A percentile compares a stretch with the other conserved stretches of the same genome.
phyloP scores from a whole-genome alignment of 2,888 invertebrate species.

The Lordiphosa fenestrarum region DNA sequence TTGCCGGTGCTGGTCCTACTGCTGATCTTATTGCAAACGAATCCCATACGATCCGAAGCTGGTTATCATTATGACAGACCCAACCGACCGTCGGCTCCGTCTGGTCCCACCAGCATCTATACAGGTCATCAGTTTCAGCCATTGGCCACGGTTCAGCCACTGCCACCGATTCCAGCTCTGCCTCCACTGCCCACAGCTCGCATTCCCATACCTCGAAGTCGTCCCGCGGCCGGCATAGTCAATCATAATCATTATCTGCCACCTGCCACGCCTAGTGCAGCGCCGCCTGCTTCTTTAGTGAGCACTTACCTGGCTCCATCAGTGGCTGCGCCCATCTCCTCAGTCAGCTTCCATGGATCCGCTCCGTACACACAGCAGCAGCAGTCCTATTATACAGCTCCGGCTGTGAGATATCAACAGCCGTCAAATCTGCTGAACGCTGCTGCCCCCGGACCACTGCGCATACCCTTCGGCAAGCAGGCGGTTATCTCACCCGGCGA shows the following conservation, averaged over 20 bases:
- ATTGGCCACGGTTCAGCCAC: constrained; percentile 67
- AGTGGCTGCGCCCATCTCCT: constrained; percentile 32
- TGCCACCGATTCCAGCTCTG: constrained; percentile 75
- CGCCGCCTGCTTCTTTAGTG: constrained; percentile 11
- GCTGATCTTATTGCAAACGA: constrained; percentile 21
- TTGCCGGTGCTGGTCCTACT: constrained; percentile 30
- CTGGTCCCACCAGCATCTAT: constrained; percentile 30
- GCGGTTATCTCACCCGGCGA: constrained; percentile 61
- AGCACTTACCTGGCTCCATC: constrained; percentile 37
- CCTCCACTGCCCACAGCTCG: constrained; percentile 70
- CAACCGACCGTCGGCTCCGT: constrained; percentile 36
- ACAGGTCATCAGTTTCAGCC: constrained; percentile 63
- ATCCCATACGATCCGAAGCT: constrained; percentile 19
- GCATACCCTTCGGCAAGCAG: constrained; percentile 71
- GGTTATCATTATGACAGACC: constrained; percentile 76
- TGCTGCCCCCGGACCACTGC: constrained; percentile 52
- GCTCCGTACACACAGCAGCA: constrained; percentile 12
- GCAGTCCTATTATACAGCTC: constrained; percentile 10
- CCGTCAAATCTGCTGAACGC: constrained; percentile 32
- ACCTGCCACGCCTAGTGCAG: constrained; percentile 11
- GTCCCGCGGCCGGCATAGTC: constrained; percentile 24
- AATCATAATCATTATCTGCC: constrained; percentile 48
- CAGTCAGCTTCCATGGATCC: constrained; percentile 47
- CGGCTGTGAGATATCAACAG: constrained; percentile 30
- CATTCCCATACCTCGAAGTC: constrained; percentile 36